phyloP scores from a whole-genome alignment of 2,113 vertebrate genomes.

The Cinclus cinclus region DNA sequence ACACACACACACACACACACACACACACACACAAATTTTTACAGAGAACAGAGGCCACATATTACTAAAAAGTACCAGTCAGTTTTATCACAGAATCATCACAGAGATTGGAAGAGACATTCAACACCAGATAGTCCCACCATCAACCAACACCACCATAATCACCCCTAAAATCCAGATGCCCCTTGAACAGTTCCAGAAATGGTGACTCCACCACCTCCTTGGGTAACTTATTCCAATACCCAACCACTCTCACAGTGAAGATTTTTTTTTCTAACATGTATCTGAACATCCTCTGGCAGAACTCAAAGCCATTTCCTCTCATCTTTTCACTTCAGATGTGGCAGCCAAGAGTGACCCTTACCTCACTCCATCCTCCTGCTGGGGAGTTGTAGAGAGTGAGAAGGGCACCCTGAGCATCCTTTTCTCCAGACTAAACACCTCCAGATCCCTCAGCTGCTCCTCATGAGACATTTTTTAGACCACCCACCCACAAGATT shows the following conservation, averaged over 20 bases:
- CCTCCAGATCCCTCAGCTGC: neutral
- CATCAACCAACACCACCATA: neutral
- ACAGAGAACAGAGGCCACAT: neutral
- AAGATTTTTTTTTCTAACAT: fast-evolving
- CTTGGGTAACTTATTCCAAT: neutral
- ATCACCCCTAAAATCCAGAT: neutral
- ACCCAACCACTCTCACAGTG: no score
- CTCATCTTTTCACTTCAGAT: neutral
- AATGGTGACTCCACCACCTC: neutral
- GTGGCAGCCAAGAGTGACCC: neutral
- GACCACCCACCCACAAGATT: neutral
- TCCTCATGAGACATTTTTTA: neutral
- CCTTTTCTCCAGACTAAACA: neutral
- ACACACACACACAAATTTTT: neutral
- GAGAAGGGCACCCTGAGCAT: neutral
- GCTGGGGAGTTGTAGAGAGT: neutral
- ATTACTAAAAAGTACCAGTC: neutral
- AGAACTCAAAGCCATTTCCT: neutral
- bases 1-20: neutral
- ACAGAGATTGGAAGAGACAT: neutral
- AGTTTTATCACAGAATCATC: neutral
- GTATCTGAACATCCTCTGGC: neutral
- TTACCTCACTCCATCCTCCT: neutral
- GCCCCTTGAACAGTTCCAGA: neutral
- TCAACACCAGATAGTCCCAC: neutral